Base-by-base conservation (phyloP, 2,797 vertebrate genomes). In the Sparus aurata region DNA sequence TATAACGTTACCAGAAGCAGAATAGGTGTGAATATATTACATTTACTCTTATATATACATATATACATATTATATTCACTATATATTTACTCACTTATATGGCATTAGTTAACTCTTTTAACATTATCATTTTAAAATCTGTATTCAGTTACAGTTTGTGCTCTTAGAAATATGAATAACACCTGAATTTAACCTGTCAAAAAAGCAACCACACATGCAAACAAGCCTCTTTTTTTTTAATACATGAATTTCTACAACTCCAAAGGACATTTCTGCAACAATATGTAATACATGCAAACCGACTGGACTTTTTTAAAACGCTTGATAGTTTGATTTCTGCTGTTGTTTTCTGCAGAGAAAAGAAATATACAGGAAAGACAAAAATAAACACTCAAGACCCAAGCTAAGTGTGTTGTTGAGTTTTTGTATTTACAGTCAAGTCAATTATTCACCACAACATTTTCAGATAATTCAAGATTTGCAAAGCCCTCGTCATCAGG, bases 361-460 rank as follows among this genome's bases (percentile, higher is more conserved):
- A 47, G n/a, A 55, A 25, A 55, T 25, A 38, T 55, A 34, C 2
- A 64, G 18, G 76, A 69, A 83, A 87, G 77, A 87, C 77, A 80
- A 55, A 25, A 92, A 93, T 81, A 92, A 90, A 91, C 80, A 93
- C 74, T 80, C 72, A 82, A 79, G 58, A 87, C 67, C 82, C 64
- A 64, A 86, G 65, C 50, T 72, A 79, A 86, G 66, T 45, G 66
- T 76, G 75, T 84, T 81, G 63, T 79, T 89, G 82, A 84, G 71
- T 75, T 88, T 88, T 83, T 91, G 85, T 93, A 91, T 94, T 93
- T 88, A 94, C 93, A 93, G 60, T 79, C 82, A 72, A 68, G 12
- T 86, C 27, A n/a, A 38, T 85, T 82, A 87, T 75, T 80, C 63
- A 88, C 77, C 73, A 90, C 77, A 82, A 67, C 43, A 75, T 66